Base-by-base conservation (phyloP, 2,113 vertebrate species). In the Naja naja region DNA sequence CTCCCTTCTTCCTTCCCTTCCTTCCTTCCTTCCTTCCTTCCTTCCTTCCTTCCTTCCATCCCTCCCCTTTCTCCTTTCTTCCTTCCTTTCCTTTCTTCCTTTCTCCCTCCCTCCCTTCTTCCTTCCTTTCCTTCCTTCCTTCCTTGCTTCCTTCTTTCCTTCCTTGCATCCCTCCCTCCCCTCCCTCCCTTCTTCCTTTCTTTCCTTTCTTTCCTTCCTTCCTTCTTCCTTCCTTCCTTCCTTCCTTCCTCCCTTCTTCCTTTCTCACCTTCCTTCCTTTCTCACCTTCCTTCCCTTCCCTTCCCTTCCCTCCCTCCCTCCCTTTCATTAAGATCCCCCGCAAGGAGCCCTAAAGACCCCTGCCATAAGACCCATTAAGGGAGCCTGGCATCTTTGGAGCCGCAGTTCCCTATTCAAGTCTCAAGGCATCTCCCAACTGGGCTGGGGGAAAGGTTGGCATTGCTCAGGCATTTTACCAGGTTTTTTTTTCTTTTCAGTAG, bases 171-270 rank as follows among this genome's bases (percentile, higher is more conserved):
- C 25, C 1, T 27, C 1, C 25, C 4, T 1, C 12, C 27, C 27
- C 27, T 12, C 27, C 58, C 58, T 60, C 0, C 56, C 25, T 60
- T 2, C 10, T 0, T 2, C 25, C 12, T 14, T n/a, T 12, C 58
- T 1, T 3, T 2, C 4, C 25, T 27, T 4, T 12, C 60, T 14
- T 5, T 11, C 60, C 10, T 30, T 1, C 56, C 3, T 47, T 2
- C 7, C 56, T 25, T 58, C 22, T 23, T 3, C 14, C 25, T 14
- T 11, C 85, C 11, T 34, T 1, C 47, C 6, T 47, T 8, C 3
- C 0, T 9, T 8, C 23, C 3, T 3, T 1, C 3, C 2, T 8
- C 7, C 3, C 11, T 1, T 3, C 23, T 3, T 30, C 3, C 27
- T 3, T 11, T 27, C 25, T 47, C 5, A 0, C 10, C 10, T 12